phyloP scores from a whole-genome alignment of 2,888 invertebrate genomes.

The Zaprionus bogoriensis region DNA sequence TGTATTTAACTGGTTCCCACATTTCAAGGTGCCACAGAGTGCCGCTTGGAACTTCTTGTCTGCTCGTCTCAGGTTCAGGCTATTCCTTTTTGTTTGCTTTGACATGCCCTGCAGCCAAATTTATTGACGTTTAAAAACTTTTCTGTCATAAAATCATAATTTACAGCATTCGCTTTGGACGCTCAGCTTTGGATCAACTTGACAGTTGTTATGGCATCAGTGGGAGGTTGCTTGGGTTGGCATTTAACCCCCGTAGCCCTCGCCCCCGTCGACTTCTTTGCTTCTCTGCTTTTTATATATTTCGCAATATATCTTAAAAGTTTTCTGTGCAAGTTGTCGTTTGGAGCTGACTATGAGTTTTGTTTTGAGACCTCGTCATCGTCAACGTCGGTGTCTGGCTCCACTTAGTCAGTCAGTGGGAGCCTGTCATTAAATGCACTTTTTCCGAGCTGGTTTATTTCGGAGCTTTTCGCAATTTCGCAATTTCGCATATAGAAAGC shows the following conservation, averaged over 20 bases:
- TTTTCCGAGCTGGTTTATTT: slow-evolving; percentile 51
- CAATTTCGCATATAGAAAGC: slow-evolving; percentile 59
- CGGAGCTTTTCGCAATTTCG: slow-evolving; percentile 15
- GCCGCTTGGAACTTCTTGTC: slow-evolving; percentile 31
- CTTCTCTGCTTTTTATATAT: slow-evolving; percentile 16
- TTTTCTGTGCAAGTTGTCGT: slow-evolving; percentile 9
- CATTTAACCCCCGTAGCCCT: background rate
- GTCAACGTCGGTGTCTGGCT: slow-evolving; percentile 14
- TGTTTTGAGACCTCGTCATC: slow-evolving; percentile 11
- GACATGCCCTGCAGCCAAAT: slow-evolving; percentile 45
- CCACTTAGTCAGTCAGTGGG: slow-evolving; percentile 23
- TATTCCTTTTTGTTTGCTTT: slow-evolving; percentile 28
- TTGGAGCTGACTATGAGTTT: slow-evolving; percentile 29
- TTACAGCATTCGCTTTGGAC: slow-evolving; percentile 70
- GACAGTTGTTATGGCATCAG: slow-evolving; percentile 56
- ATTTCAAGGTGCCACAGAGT: slow-evolving; percentile 35
- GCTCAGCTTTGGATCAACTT: slow-evolving; percentile 48
- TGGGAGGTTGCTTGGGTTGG: slow-evolving; percentile 38
- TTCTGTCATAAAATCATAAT: slow-evolving; percentile 73
- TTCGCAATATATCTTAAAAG: slow-evolving; percentile 26
- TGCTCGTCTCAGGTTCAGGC: slow-evolving; percentile 35
- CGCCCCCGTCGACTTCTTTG: background rate
- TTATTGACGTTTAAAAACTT: slow-evolving; percentile 72
- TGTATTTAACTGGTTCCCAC: slow-evolving; percentile 33
- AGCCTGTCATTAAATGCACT: slow-evolving; percentile 68